phyloP scores from a whole-genome alignment of 2,797 vertebrate genomes.

The Gallirallus australis region DNA sequence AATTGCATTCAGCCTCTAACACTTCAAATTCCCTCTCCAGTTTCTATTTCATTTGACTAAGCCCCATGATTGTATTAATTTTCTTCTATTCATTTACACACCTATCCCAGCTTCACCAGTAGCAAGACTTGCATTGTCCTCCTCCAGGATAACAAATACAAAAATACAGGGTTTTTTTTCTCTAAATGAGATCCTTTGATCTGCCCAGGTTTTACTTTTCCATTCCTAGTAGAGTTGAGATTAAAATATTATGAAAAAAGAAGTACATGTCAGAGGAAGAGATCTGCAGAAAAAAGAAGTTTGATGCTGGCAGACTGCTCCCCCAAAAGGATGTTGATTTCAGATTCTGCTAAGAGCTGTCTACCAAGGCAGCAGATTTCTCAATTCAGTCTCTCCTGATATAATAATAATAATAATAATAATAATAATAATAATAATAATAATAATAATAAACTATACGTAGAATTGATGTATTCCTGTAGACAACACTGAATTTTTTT shows the following conservation, averaged over 20 bases:
- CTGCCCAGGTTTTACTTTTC: background rate
- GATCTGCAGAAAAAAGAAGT: background rate
- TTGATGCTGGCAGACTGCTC: background rate
- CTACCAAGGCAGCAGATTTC: background rate
- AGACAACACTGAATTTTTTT: background rate
- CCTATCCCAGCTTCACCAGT: background rate
- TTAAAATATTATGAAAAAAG: background rate
- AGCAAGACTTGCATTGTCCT: fast-evolving
- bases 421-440: background rate
- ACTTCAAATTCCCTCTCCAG: background rate
- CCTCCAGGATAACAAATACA: background rate
- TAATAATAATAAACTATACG: background rate
- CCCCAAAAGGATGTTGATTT: background rate
- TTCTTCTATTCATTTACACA: background rate
- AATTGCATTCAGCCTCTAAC: constrained; percentile 1
- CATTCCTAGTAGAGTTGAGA: background rate
- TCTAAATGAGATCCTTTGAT: background rate
- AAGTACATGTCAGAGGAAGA: background rate
- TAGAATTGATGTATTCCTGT: background rate
- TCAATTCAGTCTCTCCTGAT: background rate
- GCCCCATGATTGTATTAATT: background rate
- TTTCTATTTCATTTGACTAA: background rate
- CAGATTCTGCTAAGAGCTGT: background rate
- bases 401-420: background rate
- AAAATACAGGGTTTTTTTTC: background rate